Percentiles rank a stretch among this genome's conserved stretches.
phyloP scores from a whole-genome alignment of 1,140 invertebrate species.

The Cardiocondyla obscurior region DNA sequence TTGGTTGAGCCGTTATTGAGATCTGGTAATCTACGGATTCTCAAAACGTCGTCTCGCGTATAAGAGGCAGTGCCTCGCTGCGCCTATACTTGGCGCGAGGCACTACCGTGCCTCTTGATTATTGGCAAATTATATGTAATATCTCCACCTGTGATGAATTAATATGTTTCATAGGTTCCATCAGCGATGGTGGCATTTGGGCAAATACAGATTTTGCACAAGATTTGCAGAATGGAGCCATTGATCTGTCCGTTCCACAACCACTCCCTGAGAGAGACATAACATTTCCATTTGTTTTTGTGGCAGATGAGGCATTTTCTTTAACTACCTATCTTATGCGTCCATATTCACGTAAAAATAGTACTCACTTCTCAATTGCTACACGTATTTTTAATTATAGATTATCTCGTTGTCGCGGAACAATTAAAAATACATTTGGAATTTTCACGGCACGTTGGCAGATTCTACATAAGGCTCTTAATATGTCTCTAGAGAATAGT shows the following conservation, averaged over 20 bases:
- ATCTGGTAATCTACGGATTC: too few relatives aligned
- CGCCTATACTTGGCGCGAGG: too few relatives aligned
- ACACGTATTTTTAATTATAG: background rate
- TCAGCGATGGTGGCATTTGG: background rate
- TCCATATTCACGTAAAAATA: background rate
- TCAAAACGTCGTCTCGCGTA: too few relatives aligned
- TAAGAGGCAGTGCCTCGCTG: too few relatives aligned
- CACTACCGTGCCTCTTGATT: too few relatives aligned
- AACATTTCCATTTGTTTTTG: background rate
- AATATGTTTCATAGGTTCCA: too few relatives aligned
- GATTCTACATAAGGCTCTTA: background rate
- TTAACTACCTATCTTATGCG: background rate
- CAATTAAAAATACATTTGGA: background rate
- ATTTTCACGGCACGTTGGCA: background rate
- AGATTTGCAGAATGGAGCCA: background rate
- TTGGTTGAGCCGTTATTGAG: too few relatives aligned
- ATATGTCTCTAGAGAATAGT: background rate
- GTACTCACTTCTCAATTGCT: background rate
- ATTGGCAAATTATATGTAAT: too few relatives aligned
- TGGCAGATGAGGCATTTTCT: background rate
- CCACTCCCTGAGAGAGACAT: slow-evolving; percentile 1
- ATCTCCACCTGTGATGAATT: too few relatives aligned
- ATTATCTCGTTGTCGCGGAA: background rate
- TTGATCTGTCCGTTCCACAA: background rate
- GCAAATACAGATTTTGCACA: background rate